Evolutionary conservation across 2,888 invertebrate genomes (phyloP).

Genomic region (Gortyna flavago): DNA sequence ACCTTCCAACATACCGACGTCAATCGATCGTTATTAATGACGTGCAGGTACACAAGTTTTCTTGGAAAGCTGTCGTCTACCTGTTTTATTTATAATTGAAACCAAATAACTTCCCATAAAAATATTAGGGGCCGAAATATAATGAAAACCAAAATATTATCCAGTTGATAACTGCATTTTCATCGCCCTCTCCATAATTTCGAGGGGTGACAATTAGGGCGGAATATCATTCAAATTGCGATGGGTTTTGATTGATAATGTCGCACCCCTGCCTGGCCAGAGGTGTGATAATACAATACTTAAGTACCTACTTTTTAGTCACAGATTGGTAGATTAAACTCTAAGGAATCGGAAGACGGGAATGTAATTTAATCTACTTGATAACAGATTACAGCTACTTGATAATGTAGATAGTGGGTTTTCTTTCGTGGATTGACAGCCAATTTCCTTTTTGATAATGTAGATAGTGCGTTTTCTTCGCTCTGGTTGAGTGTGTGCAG

Average conservation of each 20-base stretch:
- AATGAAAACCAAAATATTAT: constrained; percentile 32
- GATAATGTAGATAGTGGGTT: too few relatives aligned
- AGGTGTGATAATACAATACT: constrained; percentile 30
- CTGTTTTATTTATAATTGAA: background rate
- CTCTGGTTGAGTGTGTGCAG: background rate
- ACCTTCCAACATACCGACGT: constrained; percentile 6
- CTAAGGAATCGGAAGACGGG: constrained; percentile 29
- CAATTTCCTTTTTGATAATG: background rate
- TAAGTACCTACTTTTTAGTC: constrained; percentile 21
- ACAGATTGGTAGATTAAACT: constrained; percentile 20
- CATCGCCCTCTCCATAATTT: constrained; percentile 54
- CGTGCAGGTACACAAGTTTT: background rate
- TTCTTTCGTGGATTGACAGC: too few relatives aligned
- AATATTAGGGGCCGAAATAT: constrained; percentile 6
- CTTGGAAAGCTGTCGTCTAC: background rate
- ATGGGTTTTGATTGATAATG: constrained; percentile 75
- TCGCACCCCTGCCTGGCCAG: constrained; percentile 37
- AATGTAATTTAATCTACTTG: constrained; percentile 38
- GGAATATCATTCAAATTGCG: constrained; percentile 73
- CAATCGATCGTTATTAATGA: constrained; percentile 16
- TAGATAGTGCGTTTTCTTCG: background rate
- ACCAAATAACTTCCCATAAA: constrained; percentile 17
- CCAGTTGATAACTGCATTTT: constrained; percentile 53
- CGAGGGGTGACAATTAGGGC: constrained; percentile 76
- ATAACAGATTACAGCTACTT: constrained; percentile 19